Percentiles rank a stretch among this genome's conserved stretches.
phyloP scores from a whole-genome alignment of 2,113 vertebrate species.

The Mastomys coucha region DNA sequence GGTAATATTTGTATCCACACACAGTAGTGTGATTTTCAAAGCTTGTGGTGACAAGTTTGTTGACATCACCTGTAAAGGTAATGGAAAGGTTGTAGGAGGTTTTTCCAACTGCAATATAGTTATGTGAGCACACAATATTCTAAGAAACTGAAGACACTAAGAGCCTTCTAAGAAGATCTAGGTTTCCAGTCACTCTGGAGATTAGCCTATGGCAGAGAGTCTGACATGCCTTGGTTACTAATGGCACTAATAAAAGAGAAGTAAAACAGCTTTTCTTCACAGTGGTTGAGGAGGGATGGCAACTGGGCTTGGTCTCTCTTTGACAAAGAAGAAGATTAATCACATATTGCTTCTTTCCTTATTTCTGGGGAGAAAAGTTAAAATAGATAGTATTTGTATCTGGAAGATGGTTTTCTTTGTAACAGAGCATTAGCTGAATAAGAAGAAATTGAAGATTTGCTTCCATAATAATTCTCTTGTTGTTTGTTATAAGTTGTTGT shows the following conservation, averaged over 20 bases:
- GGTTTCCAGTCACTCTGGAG: neutral
- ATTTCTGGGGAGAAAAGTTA: conserved; percentile 26
- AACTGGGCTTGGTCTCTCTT: neutral
- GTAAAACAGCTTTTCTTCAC: neutral
- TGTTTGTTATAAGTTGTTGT: conserved; percentile 12
- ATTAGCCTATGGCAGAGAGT: neutral
- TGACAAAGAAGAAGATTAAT: neutral
- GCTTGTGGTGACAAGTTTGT: neutral
- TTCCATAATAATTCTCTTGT: conserved; percentile 27
- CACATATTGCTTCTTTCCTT: conserved; percentile 22
- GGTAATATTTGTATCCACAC: neutral
- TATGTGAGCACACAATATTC: neutral
- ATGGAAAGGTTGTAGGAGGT: neutral
- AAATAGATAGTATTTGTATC: conserved; percentile 4
- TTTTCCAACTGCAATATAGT: neutral
- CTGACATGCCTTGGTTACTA: conserved; percentile 48
- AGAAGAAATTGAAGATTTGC: neutral
- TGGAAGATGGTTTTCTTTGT: neutral
- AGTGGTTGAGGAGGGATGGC: neutral
- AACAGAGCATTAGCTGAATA: neutral
- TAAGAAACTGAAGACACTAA: conserved; percentile 49
- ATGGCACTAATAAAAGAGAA: conserved; percentile 56
- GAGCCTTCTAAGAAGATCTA: conserved; percentile 43
- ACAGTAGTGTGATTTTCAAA: neutral
- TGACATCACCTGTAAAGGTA: neutral